Evolutionary conservation across 2,888 invertebrate genomes (phyloP), one percentile per base, ranked within the genome.

Genomic region (Heteromurus nitidus): DNA sequence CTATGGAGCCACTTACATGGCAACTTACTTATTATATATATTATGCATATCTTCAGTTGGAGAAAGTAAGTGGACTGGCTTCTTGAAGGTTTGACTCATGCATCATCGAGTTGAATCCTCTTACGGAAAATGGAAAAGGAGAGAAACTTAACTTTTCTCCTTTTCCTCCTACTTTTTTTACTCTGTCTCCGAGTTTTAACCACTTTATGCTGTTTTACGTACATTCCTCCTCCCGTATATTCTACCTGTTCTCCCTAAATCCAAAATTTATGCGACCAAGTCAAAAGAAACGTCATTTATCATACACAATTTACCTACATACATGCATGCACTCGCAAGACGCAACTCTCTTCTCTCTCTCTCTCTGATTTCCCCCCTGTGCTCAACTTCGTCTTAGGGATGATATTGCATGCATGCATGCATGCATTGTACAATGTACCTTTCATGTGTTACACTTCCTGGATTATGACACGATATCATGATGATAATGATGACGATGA

Each of bases 181-280:
- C 67, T 22, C 22, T 7, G n/a, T n/a, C 31, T 24, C 16, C 30
- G 31, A 30, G n/a, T 30, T 31, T 20, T 44, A 16, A 30, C 13
- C 18, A 30, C 30, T 2, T 0, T n/a, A n/a, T n/a, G n/a, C n/a
- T n/a, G n/a, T n/a, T n/a, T n/a, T n/a, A n/a, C n/a, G n/a, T n/a
- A n/a, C 42, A n/a, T 65, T 72, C 53, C 58, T 26, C 50, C 36
- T 76, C 28, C 36, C 58, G 26, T 2, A 62, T 30, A 11, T 55
- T 60, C 42, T 64, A 64, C 64, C 64, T 64, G 64, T 18, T 64
- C 24, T 22, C 22, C 47, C 28, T 30, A 69, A 79, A 79, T 70
- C 72, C 79, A 65, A 70, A 79, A 79, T 79, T 79, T 79, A 79
- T 79, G 70, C 72, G 65, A 79, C 28, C 65, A 70, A 79, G 70